These are phyloP conservation scores for Hippocampus kuda DNA, from an alignment of 2,797 vertebrate genomes.

Conservation along the genomic window DNA sequence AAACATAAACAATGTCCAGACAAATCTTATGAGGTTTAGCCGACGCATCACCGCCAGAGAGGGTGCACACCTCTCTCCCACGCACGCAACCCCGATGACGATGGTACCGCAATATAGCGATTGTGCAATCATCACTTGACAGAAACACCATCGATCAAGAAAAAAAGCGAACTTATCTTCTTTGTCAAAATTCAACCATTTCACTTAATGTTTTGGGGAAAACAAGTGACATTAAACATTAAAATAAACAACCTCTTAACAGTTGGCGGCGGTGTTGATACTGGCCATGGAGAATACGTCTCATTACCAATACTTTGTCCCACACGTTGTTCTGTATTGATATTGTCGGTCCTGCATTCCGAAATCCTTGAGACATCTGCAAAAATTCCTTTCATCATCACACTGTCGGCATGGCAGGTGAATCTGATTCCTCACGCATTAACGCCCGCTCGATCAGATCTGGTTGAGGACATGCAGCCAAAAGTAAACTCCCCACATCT, in stretches of 20 bases:
- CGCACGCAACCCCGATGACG: no score
- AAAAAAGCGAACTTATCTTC: background rate
- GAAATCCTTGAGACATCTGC: background rate
- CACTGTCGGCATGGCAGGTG: background rate
- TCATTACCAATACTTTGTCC: background rate
- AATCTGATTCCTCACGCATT: background rate
- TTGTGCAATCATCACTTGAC: background rate
- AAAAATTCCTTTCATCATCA: background rate
- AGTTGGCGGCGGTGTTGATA: no score
- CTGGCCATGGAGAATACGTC: background rate
- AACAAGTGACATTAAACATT: no score
- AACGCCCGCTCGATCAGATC: background rate
- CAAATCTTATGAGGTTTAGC: no score
- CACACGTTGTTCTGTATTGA: background rate
- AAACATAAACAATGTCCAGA: no score
- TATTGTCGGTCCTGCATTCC: background rate
- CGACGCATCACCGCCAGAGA: no score
- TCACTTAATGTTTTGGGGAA: background rate
- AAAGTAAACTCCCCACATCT: background rate
- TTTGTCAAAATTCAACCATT: background rate
- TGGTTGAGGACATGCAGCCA: background rate
- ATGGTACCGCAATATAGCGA: background rate
- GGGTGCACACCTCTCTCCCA: no score
- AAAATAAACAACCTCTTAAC: no score
- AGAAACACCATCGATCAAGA: background rate